Base-by-base conservation (phyloP, 1,140 invertebrate genomes). In the Trachymyrmex septentrionalis region DNA sequence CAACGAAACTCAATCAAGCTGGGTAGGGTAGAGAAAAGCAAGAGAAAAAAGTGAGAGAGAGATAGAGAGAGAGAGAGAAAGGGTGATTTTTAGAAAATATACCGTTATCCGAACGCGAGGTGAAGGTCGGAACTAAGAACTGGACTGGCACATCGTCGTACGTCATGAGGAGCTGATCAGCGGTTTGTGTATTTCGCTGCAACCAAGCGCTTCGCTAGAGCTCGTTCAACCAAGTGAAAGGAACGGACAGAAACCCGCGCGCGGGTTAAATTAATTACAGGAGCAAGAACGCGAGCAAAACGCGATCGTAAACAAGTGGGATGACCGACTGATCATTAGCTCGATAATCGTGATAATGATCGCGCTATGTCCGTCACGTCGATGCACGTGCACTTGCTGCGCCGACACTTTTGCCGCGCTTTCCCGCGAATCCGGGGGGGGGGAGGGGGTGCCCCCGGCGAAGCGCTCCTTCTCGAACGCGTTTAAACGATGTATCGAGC, bases 241-340 rank as follows among this genome's bases (percentile, higher is more conserved):
- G 88, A 69, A 88, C 84, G 87, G 77, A 91, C 86, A 55, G 90
- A 85, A 88, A 89, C n/a, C n/a, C 67, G 63, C 87, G 87, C 87
- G 77, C 87, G 73, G 89, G 86, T 89, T 90, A 92, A 93, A 94
- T 94, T 94, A 94, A 94, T 94, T 93, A 92, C 92, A 87, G 87
- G 85, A 87, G 67, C 88, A 73, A 86, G 88, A 91, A 89, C 85
- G 89, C 92, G 88, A 89, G 92, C 88, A 87, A 91, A 88, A 85
- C 81, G 86, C 73, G 89, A 87, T 87, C 91, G 92, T 94, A 94
- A 94, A 94, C 93, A 92, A 93, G 92, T 88, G 85, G 82, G 87
- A 87, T 88, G 89, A 93, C 93, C 92, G 92, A 87, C 75, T 91
- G 88, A 90, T 94, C 91, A 92, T 94, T 93, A 94, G 86, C 71